Base-by-base conservation (phyloP, 1,140 invertebrate genomes). In the Drosophila aff. region DNA sequence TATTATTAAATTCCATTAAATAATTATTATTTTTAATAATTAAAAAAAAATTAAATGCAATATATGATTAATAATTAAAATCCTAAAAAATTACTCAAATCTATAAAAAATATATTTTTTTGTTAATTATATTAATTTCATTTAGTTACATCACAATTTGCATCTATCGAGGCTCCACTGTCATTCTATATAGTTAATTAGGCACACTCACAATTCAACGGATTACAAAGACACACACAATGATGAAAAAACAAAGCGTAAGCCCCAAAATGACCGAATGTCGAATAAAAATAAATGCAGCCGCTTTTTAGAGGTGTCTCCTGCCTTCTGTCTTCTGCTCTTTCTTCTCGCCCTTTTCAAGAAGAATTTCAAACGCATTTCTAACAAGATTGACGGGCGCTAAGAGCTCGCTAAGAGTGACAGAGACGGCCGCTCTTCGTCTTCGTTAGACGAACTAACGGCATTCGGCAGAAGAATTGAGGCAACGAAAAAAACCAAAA, bases 231-330 rank as follows among this genome's bases (percentile, higher is more conserved):
- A 43, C 62, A 49, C 57, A 65, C 38, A 41, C 41, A 76, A 50
- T 43, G 63, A 79, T 23, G 33, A 52, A 63, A 62, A 79, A 60
- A 79, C 66, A 79, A 78, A 47, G 76, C 75, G 69, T 71, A 78
- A 78, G 75, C 75, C 75, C 58, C 58, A 68, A 72, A 65, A 77
- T 77, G 75, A 66, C 74, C 74, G 66, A 81, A 65, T 81, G 75
- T 66, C 76, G 72, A 78, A 79, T 79, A 66, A 74, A 85, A 81
- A 72, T 72, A 81, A 77, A 81, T 81, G 78, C 78, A 81, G 77
- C 61, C 67, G 49, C 67, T 68, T 50, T 28, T 68, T 33, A 33
- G 65, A 28, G 26, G 46, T 28, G 38, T 66, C 57, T 38, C 23
- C 18, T 63, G 33, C n/a, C 43, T 28, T 62, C 41, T 31, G 33